Percentiles rank a stretch among this genome's conserved stretches.
Conservation (phyloP, 2,113 vertebrate species). For the Salvelinus alpinus region DNA sequence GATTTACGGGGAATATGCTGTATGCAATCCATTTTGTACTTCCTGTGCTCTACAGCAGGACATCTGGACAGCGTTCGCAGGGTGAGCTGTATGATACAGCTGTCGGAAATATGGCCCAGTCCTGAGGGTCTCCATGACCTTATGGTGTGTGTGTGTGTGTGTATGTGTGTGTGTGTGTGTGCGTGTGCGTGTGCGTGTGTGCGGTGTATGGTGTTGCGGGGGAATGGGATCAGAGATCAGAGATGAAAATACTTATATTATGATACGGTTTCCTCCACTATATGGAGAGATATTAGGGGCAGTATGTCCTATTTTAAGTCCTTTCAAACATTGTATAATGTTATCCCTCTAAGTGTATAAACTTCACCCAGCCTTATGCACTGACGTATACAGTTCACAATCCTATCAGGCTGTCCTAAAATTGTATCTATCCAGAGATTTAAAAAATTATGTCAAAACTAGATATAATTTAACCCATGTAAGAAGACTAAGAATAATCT, state of each 20-base stretch:
- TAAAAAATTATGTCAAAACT: too few species aligned
- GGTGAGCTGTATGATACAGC: slow-evolving; percentile 63
- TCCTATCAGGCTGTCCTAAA: too few species aligned
- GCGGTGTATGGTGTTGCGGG: not conserved
- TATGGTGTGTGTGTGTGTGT: not conserved
- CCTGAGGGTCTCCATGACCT: slow-evolving; percentile 39
- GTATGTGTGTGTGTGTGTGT: not conserved
- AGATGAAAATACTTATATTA: not conserved
- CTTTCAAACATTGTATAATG: not conserved
- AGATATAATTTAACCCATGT: too few species aligned
- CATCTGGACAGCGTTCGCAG: slow-evolving; percentile 64
- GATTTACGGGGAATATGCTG: slow-evolving; percentile 30
- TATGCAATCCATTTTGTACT: slow-evolving; percentile 35
- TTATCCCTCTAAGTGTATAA: too few species aligned
- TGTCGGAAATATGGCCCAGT: slow-evolving; percentile 47
- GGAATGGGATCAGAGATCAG: slow-evolving; percentile 15
- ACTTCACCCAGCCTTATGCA: too few species aligned
- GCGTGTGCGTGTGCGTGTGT: too few species aligned
- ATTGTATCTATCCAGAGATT: too few species aligned
- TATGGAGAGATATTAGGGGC: not conserved
- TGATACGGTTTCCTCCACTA: not conserved
- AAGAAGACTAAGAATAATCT: too few species aligned
- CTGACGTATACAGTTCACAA: too few species aligned
- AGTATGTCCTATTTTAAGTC: not conserved
- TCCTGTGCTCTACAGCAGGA: slow-evolving; percentile 39